phyloP scores from a whole-genome alignment of 1,140 invertebrate species.

The Copidosoma floridanum region DNA sequence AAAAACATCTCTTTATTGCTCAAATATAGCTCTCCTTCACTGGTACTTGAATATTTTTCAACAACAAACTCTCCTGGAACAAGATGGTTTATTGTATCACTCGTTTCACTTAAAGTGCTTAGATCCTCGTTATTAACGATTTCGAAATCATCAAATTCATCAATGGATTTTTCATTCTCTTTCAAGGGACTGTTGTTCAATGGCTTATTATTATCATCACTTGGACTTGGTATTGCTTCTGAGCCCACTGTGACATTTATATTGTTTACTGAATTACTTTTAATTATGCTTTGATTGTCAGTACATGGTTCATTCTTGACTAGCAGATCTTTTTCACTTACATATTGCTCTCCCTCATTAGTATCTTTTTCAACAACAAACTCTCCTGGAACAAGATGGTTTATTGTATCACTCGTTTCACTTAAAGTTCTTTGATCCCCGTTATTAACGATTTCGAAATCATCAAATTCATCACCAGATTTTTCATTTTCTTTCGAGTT shows the following conservation, averaged over 20 bases:
- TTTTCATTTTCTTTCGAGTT: not conserved
- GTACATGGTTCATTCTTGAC: not conserved
- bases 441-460: not conserved
- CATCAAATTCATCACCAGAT: not conserved
- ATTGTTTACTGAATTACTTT: too few species aligned
- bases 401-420: too few species aligned
- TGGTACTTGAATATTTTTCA: not conserved
- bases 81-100: too few species aligned
- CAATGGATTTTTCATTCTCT: not conserved
- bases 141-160: not conserved
- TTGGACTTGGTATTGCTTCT: too few species aligned
- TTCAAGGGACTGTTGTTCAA: too few species aligned
- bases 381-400: too few species aligned
- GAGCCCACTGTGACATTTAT: too few species aligned
- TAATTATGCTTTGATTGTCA: too few species aligned
- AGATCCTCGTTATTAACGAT: too few species aligned
- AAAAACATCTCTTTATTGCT: not conserved
- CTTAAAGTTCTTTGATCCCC: too few species aligned
- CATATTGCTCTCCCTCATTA: not conserved
- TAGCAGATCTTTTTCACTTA: not conserved
- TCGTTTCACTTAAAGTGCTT: conserved; percentile 11
- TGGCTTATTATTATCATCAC: too few species aligned
- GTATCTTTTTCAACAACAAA: not conserved
- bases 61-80: conserved; percentile 5
- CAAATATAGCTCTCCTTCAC: not conserved